A percentile compares a stretch with the other conserved stretches of the same genome.
These are phyloP conservation scores for Pteruthius melanotis DNA, from an alignment of 2,113 vertebrate species.

Conservation along the genomic window DNA sequence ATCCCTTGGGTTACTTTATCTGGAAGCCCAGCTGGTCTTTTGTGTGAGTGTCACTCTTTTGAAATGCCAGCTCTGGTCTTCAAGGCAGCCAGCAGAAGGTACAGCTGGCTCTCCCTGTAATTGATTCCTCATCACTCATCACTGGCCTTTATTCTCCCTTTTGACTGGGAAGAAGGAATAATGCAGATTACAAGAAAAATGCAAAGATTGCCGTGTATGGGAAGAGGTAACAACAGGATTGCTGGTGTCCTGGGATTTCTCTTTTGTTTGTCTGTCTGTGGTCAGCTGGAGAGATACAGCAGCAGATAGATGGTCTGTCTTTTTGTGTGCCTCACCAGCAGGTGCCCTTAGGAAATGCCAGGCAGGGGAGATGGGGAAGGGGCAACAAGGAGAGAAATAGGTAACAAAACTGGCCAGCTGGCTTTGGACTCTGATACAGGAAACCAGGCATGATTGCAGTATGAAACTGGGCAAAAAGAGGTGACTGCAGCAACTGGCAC, in stretches of 20 bases:
- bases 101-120: background rate
- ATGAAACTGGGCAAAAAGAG: background rate
- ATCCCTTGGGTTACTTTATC: constrained; percentile 51
- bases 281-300: background rate
- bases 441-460: background rate
- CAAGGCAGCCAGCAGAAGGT: constrained; percentile 46
- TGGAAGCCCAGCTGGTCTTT: constrained; percentile 73
- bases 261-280: background rate
- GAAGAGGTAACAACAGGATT: background rate
- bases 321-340: background rate
- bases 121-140: constrained; percentile 38
- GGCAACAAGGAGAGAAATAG: background rate
- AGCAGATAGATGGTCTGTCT: background rate
- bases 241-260: background rate
- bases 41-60: constrained; percentile 56
- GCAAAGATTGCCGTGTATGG: background rate
- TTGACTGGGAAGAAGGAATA: constrained; percentile 9
- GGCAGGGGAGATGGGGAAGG: background rate
- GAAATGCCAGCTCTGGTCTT: constrained; percentile 70
- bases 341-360: background rate
- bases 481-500: background rate
- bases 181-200: constrained; percentile 29
- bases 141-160: constrained; percentile 35
- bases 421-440: background rate
- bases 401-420: background rate